Evolutionary conservation across 2,888 invertebrate genomes (phyloP).

Genomic region (Epinotia bilunana): DNA sequence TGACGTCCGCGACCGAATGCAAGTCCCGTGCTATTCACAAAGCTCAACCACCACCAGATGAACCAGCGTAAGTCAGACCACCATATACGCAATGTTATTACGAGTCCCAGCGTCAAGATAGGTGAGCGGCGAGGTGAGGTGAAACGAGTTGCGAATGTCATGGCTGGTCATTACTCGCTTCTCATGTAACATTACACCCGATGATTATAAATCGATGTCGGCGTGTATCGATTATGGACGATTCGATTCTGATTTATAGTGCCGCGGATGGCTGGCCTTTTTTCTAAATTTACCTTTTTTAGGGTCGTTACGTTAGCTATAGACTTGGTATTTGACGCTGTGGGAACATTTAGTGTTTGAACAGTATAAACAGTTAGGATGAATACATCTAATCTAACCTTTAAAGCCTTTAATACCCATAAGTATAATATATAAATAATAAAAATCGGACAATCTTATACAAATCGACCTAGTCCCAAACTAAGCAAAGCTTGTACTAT

Average conservation of each 20-base stretch:
- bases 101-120: neutral
- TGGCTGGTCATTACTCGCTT: slow-evolving; percentile 50
- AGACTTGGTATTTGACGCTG: slow-evolving; percentile 17
- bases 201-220: slow-evolving; percentile 67
- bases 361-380: neutral
- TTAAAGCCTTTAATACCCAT: no score
- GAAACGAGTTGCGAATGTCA: neutral
- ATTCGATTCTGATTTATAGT: slow-evolving; percentile 70
- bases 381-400: neutral
- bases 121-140: neutral
- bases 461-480: no score
- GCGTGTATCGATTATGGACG: slow-evolving; percentile 66
- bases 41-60: neutral
- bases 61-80: neutral
- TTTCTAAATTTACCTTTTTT: slow-evolving; percentile 46
- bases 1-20: slow-evolving; percentile 1
- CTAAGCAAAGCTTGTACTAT: no score
- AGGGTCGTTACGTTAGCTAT: slow-evolving; percentile 13
- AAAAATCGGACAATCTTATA: no score
- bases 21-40: neutral
- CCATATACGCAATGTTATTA: neutral
- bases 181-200: slow-evolving; percentile 54
- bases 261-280: slow-evolving; percentile 37
- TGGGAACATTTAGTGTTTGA: slow-evolving; percentile 2
- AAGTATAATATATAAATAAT: no score